Conservation (phyloP, 2,888 invertebrate species). For the Therioaphis trifolii region DNA sequence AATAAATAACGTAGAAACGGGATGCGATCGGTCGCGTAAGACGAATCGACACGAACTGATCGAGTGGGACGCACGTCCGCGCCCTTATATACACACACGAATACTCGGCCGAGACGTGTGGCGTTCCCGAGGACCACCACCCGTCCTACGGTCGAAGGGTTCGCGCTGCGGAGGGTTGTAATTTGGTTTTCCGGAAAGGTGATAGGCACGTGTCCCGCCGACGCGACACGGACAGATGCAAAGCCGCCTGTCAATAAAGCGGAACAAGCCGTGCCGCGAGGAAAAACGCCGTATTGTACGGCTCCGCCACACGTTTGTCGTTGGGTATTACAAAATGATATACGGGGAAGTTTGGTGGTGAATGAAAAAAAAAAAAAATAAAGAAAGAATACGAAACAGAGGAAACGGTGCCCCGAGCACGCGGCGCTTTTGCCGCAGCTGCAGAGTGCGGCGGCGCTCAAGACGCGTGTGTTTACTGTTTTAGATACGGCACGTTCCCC, state of each 20-base stretch:
- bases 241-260: constrained; percentile 32
- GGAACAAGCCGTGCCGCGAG: background rate
- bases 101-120: background rate
- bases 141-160: constrained; percentile 15
- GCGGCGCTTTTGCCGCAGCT: constrained; percentile 50
- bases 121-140: background rate
- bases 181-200: constrained; percentile 40
- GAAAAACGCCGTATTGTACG: constrained; percentile 17
- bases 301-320: constrained; percentile 4
- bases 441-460: background rate
- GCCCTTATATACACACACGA: constrained; percentile 42
- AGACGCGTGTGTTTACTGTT: constrained; percentile 13
- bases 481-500: constrained; percentile 50
- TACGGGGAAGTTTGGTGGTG: constrained; percentile 20
- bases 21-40: background rate
- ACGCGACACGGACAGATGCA: constrained; percentile 43
- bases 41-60: constrained; percentile 22
- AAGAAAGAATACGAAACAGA: too few relatives aligned
- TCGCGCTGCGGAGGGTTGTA: constrained; percentile 25
- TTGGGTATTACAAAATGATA: background rate
- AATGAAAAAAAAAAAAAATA: constrained; percentile 24
- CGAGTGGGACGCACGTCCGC: background rate
- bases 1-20: background rate
- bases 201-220: constrained; percentile 54
- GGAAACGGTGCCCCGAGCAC: constrained; percentile 22